These are phyloP conservation scores for Hydroisotoma schaefferi DNA, from an alignment of 2,888 invertebrate genomes.

Conservation along the genomic window DNA sequence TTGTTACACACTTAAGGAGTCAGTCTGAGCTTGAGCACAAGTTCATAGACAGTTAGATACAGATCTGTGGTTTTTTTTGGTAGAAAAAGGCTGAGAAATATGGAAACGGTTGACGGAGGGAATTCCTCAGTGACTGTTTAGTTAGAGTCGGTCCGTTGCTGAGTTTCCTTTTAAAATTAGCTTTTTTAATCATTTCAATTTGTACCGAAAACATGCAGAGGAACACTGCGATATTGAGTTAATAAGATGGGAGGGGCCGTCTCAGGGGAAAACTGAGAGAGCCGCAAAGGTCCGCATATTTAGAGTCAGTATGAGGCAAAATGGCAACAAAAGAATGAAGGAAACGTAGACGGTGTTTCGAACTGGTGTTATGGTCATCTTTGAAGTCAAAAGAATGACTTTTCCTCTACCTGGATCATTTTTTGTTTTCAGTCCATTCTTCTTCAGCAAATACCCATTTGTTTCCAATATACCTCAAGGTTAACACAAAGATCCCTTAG, in stretches of 20 bases:
- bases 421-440: slow-evolving; percentile 3
- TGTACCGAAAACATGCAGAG: slow-evolving; percentile 10
- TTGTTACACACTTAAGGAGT: too few species aligned
- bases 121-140: too few species aligned
- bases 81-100: too few species aligned
- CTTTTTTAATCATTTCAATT: slow-evolving; percentile 14
- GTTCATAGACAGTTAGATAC: too few species aligned
- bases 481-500: slow-evolving; percentile 15
- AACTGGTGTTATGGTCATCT: slow-evolving; percentile 9
- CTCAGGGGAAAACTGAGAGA: slow-evolving; percentile 1
- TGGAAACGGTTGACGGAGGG: too few species aligned
- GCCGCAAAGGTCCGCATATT: slow-evolving; percentile 16
- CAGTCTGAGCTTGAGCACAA: too few species aligned
- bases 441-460: not conserved
- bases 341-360: slow-evolving; percentile 8
- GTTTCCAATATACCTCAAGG: slow-evolving; percentile 11
- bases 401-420: slow-evolving; percentile 14
- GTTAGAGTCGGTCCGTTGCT: not conserved
- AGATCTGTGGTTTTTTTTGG: too few species aligned
- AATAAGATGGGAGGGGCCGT: slow-evolving; percentile 15
- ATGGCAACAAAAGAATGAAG: slow-evolving; percentile 15
- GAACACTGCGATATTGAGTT: slow-evolving; percentile 14
- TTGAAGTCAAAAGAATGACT: slow-evolving; percentile 4
- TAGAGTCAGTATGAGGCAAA: slow-evolving; percentile 17
- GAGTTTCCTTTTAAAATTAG: slow-evolving; percentile 12